phyloP scores from a whole-genome alignment of 2,888 invertebrate species.

The Sinhomidia bicolor region DNA sequence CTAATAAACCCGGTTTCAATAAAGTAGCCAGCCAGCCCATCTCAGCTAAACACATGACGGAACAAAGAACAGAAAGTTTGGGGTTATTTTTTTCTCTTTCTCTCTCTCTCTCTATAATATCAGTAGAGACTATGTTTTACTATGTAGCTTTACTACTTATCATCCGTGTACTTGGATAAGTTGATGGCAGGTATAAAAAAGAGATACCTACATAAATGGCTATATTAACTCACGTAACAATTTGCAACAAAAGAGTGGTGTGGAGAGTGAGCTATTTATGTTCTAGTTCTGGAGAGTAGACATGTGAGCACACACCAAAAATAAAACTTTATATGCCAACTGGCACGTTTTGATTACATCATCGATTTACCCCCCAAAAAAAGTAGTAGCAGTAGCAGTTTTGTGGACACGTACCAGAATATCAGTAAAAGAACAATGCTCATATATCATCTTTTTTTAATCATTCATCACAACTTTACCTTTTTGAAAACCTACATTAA shows the following conservation, averaged over 20 bases:
- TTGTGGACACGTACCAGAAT: too few relatives aligned
- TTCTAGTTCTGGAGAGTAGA: too few relatives aligned
- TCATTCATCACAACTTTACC: too few relatives aligned
- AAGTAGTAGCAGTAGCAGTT: neutral
- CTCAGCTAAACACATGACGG: neutral
- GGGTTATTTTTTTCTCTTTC: neutral
- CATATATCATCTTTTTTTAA: too few relatives aligned
- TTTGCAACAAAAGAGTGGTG: conserved; percentile 21
- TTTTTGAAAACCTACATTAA: neutral
- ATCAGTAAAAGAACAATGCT: neutral
- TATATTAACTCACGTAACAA: conserved; percentile 4
- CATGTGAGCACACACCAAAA: too few relatives aligned
- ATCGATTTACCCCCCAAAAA: conserved; percentile 20
- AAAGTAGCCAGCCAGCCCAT: neutral
- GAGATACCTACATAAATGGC: too few relatives aligned
- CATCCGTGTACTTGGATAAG: too few relatives aligned
- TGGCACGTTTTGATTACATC: conserved; percentile 36
- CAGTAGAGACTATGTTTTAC: too few relatives aligned
- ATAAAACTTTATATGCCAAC: neutral
- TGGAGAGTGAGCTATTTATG: neutral
- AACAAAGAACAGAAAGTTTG: conserved; percentile 38
- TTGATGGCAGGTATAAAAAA: too few relatives aligned
- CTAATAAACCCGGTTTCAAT: conserved; percentile 52
- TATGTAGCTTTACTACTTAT: too few relatives aligned
- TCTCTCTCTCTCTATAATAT: neutral